Evolutionary conservation across 2,113 vertebrate species (phyloP).

Genomic region (Platanista minor): DNA sequence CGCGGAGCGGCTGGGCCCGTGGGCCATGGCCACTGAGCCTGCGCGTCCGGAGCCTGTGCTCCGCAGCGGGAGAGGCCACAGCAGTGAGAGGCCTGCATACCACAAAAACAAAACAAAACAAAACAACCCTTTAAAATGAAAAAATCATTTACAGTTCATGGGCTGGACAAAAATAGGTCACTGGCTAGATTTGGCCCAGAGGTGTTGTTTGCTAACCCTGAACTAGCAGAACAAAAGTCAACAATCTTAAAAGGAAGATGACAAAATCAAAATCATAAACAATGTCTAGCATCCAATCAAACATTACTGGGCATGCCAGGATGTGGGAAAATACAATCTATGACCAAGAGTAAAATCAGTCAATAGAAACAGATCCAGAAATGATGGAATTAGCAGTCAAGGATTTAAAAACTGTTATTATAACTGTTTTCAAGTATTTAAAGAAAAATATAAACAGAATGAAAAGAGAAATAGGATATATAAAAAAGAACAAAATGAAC

Average conservation of each 20-base stretch:
- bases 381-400: neutral
- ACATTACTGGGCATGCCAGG: neutral
- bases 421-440: neutral
- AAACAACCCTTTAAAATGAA: neutral
- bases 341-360: neutral
- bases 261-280: neutral
- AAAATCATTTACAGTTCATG: neutral
- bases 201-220: neutral
- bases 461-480: neutral
- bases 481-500: neutral
- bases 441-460: neutral
- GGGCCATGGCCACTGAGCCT: too few relatives aligned
- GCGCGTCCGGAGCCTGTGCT: too few relatives aligned
- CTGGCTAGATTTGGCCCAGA: neutral
- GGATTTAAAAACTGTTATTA: neutral
- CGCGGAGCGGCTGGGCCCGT: too few relatives aligned
- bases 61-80: too few relatives aligned
- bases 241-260: neutral
- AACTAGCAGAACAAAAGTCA: constrained; percentile 1
- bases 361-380: neutral
- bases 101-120: too few relatives aligned
- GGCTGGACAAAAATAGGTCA: neutral
- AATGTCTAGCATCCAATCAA: neutral
- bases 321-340: neutral
- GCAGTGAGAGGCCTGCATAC: too few relatives aligned